phyloP scores from a whole-genome alignment of 2,888 invertebrate genomes.

The Poecilobothrus nobilitatus region DNA sequence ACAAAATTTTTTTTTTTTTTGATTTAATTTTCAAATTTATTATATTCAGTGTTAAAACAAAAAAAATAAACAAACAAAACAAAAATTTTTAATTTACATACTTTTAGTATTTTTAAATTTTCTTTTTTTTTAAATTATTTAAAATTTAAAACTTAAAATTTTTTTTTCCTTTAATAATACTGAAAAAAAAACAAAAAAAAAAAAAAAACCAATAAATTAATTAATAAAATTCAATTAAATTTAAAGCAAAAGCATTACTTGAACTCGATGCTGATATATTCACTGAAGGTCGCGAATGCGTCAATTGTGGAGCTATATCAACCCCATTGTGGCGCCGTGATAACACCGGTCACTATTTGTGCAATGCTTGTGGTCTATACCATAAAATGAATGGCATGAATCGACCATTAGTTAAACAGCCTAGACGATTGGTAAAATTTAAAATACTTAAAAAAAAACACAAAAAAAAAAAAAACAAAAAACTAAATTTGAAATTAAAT shows the following conservation, averaged over 20 bases:
- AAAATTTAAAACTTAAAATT: not conserved
- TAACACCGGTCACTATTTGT: slow-evolving; percentile 97
- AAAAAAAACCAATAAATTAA: not conserved
- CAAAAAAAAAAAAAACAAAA: slow-evolving; percentile 18
- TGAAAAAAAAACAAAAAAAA: not conserved
- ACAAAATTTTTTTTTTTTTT: not conserved
- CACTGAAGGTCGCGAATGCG: slow-evolving; percentile 91
- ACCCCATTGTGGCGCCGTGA: slow-evolving; percentile 98
- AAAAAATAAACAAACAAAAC: no score
- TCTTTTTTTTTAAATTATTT: not conserved
- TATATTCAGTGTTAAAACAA: no score
- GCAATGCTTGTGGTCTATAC: slow-evolving; percentile 99
- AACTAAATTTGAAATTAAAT: slow-evolving; percentile 16
- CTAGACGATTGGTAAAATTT: slow-evolving; percentile 71
- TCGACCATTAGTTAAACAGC: slow-evolving; percentile 83
- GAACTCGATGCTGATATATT: slow-evolving; percentile 45
- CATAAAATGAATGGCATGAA: slow-evolving; percentile 94
- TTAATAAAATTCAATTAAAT: not conserved
- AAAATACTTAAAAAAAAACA: slow-evolving; percentile 16
- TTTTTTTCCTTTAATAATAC: not conserved
- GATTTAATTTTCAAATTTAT: not conserved
- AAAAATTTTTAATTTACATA: not conserved
- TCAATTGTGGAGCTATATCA: slow-evolving; percentile 94
- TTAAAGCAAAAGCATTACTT: slow-evolving; percentile 36
- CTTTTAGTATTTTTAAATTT: not conserved